Evolutionary conservation across 2,888 invertebrate genomes (phyloP).

Genomic region (Agrotis exclamationis): DNA sequence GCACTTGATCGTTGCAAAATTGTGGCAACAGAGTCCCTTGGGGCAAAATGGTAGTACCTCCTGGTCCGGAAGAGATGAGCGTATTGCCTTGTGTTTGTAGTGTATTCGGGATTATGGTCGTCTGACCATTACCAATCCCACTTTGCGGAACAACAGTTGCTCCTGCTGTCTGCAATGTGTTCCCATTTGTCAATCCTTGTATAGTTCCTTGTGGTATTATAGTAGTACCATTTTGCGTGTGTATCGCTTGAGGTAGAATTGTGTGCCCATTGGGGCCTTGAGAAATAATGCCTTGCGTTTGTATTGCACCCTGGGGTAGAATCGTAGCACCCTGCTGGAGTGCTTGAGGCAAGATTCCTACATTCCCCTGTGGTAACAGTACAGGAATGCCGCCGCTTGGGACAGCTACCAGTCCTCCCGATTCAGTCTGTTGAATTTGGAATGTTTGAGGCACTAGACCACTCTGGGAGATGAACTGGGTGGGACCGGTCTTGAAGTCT

Average conservation of each 20-base stretch:
- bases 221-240: conserved; percentile 91
- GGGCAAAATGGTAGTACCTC: conserved; percentile 92
- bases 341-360: conserved; percentile 88
- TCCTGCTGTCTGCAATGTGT: conserved; percentile 62
- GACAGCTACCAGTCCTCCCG: conserved; percentile 91
- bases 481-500: conserved; percentile 90
- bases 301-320: conserved; percentile 91
- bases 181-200: conserved; percentile 84
- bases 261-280: conserved; percentile 91
- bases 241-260: conserved; percentile 91
- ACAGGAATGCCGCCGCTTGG: conserved; percentile 92
- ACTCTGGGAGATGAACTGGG: conserved; percentile 90
- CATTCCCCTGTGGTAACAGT: conserved; percentile 88
- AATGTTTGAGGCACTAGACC: conserved; percentile 91
- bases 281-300: conserved; percentile 88
- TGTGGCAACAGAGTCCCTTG: conserved; percentile 91
- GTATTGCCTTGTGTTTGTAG: conserved; percentile 90
- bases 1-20: conserved; percentile 91
- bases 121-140: conserved; percentile 88
- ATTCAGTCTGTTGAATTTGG: conserved; percentile 92
- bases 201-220: conserved; percentile 92
- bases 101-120: conserved; percentile 87
- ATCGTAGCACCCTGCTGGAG: conserved; percentile 90
- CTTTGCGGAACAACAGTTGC: conserved; percentile 88
- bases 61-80: conserved; percentile 88